Conservation (phyloP, 1,140 invertebrate genomes). For the Magallana gigas region DNA sequence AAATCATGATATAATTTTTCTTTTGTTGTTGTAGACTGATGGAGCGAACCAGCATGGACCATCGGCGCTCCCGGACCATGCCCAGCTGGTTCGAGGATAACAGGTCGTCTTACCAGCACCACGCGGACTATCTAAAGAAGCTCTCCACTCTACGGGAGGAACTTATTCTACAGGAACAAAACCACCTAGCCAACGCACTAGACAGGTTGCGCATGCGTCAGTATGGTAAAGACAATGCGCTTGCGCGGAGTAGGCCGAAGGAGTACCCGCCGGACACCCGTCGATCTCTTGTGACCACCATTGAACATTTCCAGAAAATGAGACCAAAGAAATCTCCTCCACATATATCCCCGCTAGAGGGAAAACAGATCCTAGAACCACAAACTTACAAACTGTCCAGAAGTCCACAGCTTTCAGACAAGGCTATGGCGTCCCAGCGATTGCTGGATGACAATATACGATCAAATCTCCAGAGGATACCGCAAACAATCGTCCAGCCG, state of each 20-base stretch:
- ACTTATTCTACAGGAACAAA: conserved; percentile 70
- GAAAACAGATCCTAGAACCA: conserved; percentile 69
- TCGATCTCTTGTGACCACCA: conserved; percentile 65
- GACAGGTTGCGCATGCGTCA: conserved; percentile 67
- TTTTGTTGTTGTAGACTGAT: conserved; percentile 63
- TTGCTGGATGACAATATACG: conserved; percentile 66
- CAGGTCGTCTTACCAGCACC: conserved; percentile 58
- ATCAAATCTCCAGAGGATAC: conserved; percentile 66
- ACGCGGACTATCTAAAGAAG: conserved; percentile 71
- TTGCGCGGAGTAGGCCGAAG: background rate
- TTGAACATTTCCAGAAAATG: conserved; percentile 71
- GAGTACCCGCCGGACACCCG: conserved; percentile 40
- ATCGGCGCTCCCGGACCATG: conserved; percentile 52
- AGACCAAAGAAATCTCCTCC: conserved; percentile 65
- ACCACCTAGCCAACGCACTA: conserved; percentile 68
- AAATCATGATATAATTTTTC: no score
- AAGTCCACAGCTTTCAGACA: conserved; percentile 40
- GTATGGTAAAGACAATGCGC: conserved; percentile 38
- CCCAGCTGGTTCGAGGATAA: conserved; percentile 62
- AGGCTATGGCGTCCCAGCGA: conserved; percentile 19
- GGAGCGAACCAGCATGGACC: conserved; percentile 66
- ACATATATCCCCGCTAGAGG: conserved; percentile 67
- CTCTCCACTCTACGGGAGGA: conserved; percentile 69
- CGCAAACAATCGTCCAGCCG: conserved; percentile 66
- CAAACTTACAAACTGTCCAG: conserved; percentile 41